Evolutionary conservation across 2,113 vertebrate genomes (phyloP), one percentile per base, ranked within the genome.

Genomic region (Lipotes vexillifer): DNA sequence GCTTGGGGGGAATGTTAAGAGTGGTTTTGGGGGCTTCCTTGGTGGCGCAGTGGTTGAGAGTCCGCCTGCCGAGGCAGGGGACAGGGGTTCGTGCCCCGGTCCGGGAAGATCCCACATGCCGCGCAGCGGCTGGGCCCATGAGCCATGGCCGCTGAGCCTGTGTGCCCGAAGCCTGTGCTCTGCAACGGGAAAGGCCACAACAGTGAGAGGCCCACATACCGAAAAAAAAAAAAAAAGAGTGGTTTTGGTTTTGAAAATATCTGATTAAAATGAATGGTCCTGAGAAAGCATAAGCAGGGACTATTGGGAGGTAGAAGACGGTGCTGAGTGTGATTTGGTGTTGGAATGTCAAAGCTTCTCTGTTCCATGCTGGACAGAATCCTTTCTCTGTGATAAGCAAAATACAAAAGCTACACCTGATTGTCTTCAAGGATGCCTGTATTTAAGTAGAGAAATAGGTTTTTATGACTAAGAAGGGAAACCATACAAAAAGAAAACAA

Each of bases 391-490:
- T 69, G 82, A 95, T 81, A 89, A 77, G 75, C 36, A 72, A 46
- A 75, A 68, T 92, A 38, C 2, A 82, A 95, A 95, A 92, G 87
- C 36, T 23, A 77, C 38, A 85, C 59, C 41, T 25, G 9, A 17
- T 57, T 93, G 15, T 68, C 85, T 92, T 95, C 66, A 90, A 88
- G 85, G 65, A 88, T 87, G 29, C 25, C 21, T 61, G 38, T 36
- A 13, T 77, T 97, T 94, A 85, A 77, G 72, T 20, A 86, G 68
- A 96, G 83, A 94, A 91, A 52, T 66, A 17, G 12, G 13, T 86
- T 95, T 91, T 96, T 86, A 69, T 97, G 88, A 78, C 77, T 78
- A 49, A 91, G 41, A 52, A 27, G 71, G 92, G 65, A 92, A 85
- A 82, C 90, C 77, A 69, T 49, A 71, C 61, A 77, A 55, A 86